Conservation (phyloP, 2,888 invertebrate genomes). For the Oeneis ivallda region DNA sequence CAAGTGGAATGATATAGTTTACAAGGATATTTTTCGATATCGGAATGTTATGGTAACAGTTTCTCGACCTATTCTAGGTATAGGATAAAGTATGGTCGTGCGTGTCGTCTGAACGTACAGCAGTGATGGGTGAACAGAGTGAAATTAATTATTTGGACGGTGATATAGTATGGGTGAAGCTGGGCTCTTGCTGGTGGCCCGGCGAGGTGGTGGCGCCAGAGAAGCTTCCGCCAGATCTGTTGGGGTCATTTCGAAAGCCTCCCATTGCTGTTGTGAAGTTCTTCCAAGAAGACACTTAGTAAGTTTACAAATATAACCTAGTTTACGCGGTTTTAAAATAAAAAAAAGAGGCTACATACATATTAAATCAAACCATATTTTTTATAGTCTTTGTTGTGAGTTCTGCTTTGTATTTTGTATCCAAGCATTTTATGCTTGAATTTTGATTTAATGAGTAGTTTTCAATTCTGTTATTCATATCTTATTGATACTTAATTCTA, state of each 20-base stretch:
- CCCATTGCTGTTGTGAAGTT: conserved; percentile 92
- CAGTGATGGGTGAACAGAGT: conserved; percentile 87
- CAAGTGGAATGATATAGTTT: conserved; percentile 44
- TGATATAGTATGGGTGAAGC: conserved; percentile 93
- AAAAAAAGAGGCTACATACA: not conserved
- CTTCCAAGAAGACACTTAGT: conserved; percentile 92
- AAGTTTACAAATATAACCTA: conserved; percentile 67
- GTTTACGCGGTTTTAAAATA: not conserved
- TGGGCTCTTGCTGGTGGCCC: conserved; percentile 93
- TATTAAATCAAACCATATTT: not conserved
- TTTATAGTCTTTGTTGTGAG: conserved; percentile 19
- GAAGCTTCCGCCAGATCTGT: conserved; percentile 85
- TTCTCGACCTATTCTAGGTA: conserved; percentile 61
- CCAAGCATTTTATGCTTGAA: not conserved
- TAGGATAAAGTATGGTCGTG: conserved; percentile 76
- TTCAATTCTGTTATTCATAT: not conserved
- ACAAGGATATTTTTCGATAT: conserved; percentile 35
- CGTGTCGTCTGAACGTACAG: conserved; percentile 68
- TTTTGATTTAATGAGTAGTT: too few species aligned
- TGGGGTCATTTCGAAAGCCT: conserved; percentile 84
- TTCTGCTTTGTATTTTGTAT: not conserved
- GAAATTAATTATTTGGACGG: conserved; percentile 86
- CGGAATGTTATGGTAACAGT: conserved; percentile 61
- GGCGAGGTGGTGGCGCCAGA: conserved; percentile 86
- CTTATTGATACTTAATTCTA: not conserved